Conservation (phyloP, 2,888 invertebrate genomes). For the Artemia sinica region DNA sequence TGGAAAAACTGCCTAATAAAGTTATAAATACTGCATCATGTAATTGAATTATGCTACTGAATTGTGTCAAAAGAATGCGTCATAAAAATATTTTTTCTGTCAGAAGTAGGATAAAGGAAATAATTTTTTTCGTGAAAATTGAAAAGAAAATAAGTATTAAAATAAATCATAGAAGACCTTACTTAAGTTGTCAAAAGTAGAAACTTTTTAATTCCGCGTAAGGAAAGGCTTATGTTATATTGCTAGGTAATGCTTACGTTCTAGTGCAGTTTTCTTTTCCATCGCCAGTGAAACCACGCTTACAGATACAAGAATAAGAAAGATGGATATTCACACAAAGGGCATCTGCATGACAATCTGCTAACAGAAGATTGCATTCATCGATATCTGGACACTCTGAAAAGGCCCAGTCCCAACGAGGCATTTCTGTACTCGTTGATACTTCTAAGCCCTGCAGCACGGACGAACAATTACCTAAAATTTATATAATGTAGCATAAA, state of each 20-base stretch:
- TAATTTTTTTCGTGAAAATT: too few relatives aligned
- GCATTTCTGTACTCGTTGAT: constrained; percentile 37
- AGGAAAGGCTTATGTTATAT: constrained; percentile 16
- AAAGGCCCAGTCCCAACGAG: constrained; percentile 57
- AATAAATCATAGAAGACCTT: constrained; percentile 17
- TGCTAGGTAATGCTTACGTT: constrained; percentile 37
- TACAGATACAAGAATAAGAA: constrained; percentile 73
- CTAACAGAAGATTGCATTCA: constrained; percentile 69
- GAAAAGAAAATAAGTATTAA: too few relatives aligned
- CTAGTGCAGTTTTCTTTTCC: constrained; percentile 61
- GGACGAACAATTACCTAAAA: constrained; percentile 23
- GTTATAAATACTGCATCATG: too few relatives aligned
- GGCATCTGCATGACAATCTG: constrained; percentile 77
- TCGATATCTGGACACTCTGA: constrained; percentile 82
- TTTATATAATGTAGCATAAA: too few relatives aligned
- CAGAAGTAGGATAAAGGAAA: too few relatives aligned
- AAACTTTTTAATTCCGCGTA: too few relatives aligned
- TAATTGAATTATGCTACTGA: too few relatives aligned
- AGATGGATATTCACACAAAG: constrained; percentile 81
- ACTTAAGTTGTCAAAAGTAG: not conserved
- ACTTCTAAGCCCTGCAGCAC: constrained; percentile 37
- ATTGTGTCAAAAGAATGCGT: too few relatives aligned
- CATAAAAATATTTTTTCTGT: too few relatives aligned
- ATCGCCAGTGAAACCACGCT: constrained; percentile 68
- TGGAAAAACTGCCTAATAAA: too few relatives aligned